Conservation (phyloP, 2,888 invertebrate species). For the Cryptocheilus praepositus region DNA sequence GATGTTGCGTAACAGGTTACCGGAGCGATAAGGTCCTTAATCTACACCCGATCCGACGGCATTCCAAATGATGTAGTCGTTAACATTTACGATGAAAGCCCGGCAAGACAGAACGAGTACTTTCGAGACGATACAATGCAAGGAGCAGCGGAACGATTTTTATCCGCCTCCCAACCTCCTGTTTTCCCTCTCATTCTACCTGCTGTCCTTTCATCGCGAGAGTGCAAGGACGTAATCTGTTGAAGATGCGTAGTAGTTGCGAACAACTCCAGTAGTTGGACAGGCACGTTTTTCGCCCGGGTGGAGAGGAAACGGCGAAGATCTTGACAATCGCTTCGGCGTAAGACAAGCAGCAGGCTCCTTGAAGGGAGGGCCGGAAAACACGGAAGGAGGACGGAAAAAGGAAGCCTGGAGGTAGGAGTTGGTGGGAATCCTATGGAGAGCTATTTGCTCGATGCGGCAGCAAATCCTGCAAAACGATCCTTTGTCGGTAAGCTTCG, state of each 20-base stretch:
- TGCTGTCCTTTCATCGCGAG: neutral
- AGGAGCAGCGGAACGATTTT: no score
- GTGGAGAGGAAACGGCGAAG: neutral
- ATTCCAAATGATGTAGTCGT: no score
- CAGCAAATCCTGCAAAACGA: constrained; percentile 31
- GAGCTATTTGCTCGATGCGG: constrained; percentile 29
- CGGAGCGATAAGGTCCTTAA: no score
- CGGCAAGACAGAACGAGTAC: no score
- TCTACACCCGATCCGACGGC: no score
- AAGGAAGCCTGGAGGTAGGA: neutral
- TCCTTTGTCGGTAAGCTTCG: constrained; percentile 22
- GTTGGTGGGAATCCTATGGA: constrained; percentile 24
- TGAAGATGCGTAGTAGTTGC: constrained; percentile 2
- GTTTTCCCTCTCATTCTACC: neutral
- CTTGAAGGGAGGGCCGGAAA: neutral
- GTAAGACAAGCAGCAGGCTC: neutral
- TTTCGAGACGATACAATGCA: no score
- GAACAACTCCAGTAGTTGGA: constrained; percentile 1
- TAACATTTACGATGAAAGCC: no score
- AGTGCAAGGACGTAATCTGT: constrained; percentile 5
- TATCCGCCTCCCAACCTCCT: no score
- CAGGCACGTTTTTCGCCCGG: no score
- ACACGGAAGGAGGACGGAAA: neutral
- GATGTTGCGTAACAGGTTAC: no score
- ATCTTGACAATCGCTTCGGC: neutral